Evolutionary conservation across 2,113 vertebrate genomes (phyloP), one percentile per base, ranked within the genome.

Genomic region (Coptodon bakossiorum): DNA sequence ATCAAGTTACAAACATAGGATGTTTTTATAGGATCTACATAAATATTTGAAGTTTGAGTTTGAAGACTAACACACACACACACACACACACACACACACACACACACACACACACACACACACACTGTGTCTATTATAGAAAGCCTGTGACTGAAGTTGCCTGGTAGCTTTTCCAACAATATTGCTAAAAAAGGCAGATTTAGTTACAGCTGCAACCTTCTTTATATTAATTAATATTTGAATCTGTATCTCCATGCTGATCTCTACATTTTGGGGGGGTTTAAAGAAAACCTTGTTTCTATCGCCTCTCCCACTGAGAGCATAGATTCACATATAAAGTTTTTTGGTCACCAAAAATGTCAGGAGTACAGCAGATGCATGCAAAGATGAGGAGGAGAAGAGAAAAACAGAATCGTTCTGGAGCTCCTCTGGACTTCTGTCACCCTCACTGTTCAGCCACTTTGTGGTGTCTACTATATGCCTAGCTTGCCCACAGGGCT

Each of bases 401-500:
- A 27, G 38, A 52, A 36, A 48, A 45, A 24, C 19, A 12, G 13
- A 76, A 43, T 78, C 0, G 5, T 40, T 71, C 40, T 71, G 31
- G 1, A 78, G 88, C 88, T 89, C 83, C 92, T 38, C 61, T 87
- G 86, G 61, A 40, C 48, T 7, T 80, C 17, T 79, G 36, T 63
- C 8, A 73, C 80, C 66, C 9, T 40, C 11, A 63, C 43, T 4
- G 40, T 43, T 40, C 40, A 56, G 43, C 45, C 54, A 54, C 79
- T 14, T 31, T 50, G 54, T 79, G 88, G 61, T 66, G 84, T 83
- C 80, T 43, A 22, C 24, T 50, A 2, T 54, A 31, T 7, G 40
- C 27, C 11, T 4, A 29, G 24, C 71, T 78, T 89, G 80, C 82
- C 34, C 86, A 48, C 82, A 27, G 83, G 27, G 63, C 78, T 31